Evolutionary conservation across 2,113 vertebrate species (phyloP), one percentile per base, ranked within the genome.

Genomic region (Leuciscus idus): DNA sequence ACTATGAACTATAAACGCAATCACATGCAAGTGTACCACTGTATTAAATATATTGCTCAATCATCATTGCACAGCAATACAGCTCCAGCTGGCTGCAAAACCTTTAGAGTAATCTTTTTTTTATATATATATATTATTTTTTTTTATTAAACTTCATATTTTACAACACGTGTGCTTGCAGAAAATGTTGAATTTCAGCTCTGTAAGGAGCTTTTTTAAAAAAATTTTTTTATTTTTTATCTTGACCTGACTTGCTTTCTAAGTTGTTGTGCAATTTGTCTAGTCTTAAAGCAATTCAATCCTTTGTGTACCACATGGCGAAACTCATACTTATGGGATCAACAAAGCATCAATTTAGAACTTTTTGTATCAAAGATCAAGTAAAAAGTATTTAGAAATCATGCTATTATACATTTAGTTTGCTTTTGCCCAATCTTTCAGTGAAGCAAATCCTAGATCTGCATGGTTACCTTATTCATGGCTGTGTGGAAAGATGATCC

Each of bases 401-500:
- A 8, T 26, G 15, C 75, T 72, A 72, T 66, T n/a, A 68, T 77
- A 80, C 28, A 5, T 78, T 50, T 12, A 43, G 74, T 57, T 50
- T 43, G 30, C 23, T 39, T 66, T 70, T 50, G 12, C 15, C 50
- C 7, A 30, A 43, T 26, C 17, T 59, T 59, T 26, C 13, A 36
- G 36, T 48, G 21, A 52, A 36, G 52, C 52, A 86, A 79, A 72
- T 80, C 64, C 57, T n/a, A 39, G 46, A 77, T 55, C 46, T 72
- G 66, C 64, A 61, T 72, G 48, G 23, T 59, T 57, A 68, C 52
- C 2, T 61, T 77, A 86, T 86, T 86, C 52, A 81, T 52, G 21
- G 66, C 28, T 61, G 43, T 33, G 36, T 73, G 84, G n/a, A 68
- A 70, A 59, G 84, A 81, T 80, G 78, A 86, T 81, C 84, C 84